Conservation (phyloP, 2,888 invertebrate genomes). For the Mactromeris polynyma region DNA sequence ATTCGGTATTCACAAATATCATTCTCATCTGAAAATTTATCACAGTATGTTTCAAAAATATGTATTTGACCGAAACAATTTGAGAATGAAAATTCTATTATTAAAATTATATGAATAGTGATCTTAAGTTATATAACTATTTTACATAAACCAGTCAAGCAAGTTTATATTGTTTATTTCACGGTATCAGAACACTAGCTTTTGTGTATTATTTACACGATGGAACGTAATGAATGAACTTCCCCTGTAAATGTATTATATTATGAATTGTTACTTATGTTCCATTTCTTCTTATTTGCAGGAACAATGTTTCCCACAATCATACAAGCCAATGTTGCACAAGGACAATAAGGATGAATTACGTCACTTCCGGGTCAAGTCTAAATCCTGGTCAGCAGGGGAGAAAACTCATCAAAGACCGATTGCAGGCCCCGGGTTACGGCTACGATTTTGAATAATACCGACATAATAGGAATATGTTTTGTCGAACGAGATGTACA, state of each 20-base stretch:
- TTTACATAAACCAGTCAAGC: background rate
- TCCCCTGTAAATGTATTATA: background rate
- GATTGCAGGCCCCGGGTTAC: background rate
- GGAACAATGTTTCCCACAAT: slow-evolving; percentile 22
- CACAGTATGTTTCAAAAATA: background rate
- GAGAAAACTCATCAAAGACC: background rate
- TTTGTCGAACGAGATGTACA: no score
- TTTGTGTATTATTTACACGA: background rate
- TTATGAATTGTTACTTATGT: background rate
- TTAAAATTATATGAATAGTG: no score
- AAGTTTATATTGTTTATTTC: background rate
- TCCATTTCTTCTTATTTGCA: background rate
- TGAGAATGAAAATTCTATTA: no score
- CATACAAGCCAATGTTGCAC: slow-evolving; percentile 34
- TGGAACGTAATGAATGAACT: background rate
- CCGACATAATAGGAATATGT: background rate
- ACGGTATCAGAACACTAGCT: background rate
- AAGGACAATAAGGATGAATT: slow-evolving; percentile 23
- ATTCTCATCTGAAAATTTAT: no score
- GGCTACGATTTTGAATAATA: background rate
- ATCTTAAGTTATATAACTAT: no score
- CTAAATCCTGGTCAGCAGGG: slow-evolving; percentile 34
- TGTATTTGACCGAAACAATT: background rate
- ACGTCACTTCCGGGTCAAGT: slow-evolving; percentile 41
- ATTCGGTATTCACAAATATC: no score